A percentile compares a stretch with the other conserved stretches of the same genome.
phyloP scores from a whole-genome alignment of 2,797 vertebrate genomes.

The Myiothlypis chrysogaster region DNA sequence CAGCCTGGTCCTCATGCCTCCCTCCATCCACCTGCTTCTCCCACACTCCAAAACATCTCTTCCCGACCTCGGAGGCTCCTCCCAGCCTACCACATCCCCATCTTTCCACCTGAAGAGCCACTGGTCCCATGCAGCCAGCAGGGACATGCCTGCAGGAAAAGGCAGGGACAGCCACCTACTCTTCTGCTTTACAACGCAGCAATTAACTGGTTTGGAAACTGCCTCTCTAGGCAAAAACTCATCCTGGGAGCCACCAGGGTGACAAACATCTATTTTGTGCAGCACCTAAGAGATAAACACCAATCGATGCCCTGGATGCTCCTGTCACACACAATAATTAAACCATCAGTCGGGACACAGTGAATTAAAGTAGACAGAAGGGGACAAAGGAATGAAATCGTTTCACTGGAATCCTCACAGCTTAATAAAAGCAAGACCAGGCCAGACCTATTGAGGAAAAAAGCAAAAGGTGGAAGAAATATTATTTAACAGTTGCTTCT shows the following conservation, averaged over 20 bases:
- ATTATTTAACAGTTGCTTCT: neutral
- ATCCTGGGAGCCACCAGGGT: neutral
- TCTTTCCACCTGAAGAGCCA: neutral
- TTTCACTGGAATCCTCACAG: neutral
- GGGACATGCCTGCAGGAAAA: neutral
- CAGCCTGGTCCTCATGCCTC: neutral
- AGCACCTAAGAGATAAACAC: neutral
- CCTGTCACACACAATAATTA: neutral
- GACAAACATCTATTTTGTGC: neutral
- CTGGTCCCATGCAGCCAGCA: fast-evolving
- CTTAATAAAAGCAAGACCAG: neutral
- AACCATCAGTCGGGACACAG: neutral
- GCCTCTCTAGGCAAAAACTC: constrained; percentile 44
- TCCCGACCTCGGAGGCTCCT: neutral
- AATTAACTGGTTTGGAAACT: constrained; percentile 27
- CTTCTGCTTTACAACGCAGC: neutral
- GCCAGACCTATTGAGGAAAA: neutral
- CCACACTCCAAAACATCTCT: neutral
- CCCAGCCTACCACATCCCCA: neutral
- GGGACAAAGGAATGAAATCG: neutral
- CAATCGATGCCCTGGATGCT: neutral
- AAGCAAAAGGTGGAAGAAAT: neutral
- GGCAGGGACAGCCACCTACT: neutral
- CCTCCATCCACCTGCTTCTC: neutral
- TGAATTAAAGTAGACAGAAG: fast-evolving